These are phyloP conservation scores for Mixornis gularis DNA, from an alignment of 2,113 vertebrate genomes.

Conservation along the genomic window DNA sequence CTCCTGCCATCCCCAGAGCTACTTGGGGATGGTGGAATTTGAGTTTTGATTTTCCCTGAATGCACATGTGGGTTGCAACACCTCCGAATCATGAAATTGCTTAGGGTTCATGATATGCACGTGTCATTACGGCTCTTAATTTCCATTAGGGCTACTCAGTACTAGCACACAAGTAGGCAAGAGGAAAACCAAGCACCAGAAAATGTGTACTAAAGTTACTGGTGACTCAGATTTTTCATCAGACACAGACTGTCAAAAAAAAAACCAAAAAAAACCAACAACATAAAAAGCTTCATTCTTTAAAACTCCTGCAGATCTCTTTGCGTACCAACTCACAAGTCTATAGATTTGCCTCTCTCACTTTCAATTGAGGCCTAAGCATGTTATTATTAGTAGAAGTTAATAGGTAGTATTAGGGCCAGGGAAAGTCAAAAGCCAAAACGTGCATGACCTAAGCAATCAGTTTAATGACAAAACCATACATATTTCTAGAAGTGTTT, in stretches of 20 bases:
- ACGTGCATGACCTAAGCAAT: conserved; percentile 37
- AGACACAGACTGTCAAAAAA: not conserved
- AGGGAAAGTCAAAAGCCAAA: conserved; percentile 74
- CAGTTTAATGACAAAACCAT: conserved; percentile 36
- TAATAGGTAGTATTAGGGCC: not conserved
- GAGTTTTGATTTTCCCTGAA: conserved; percentile 69
- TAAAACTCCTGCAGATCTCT: not conserved
- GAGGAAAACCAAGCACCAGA: conserved; percentile 29
- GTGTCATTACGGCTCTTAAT: not conserved
- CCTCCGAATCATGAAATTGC: not conserved
- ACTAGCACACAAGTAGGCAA: not conserved
- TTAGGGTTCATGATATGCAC: not conserved
- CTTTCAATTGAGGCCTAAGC: not conserved
- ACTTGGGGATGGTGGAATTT: conserved; percentile 46
- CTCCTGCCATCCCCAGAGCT: conserved; percentile 6
- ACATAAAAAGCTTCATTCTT: not conserved
- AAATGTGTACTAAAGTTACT: not conserved
- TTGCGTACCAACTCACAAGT: not conserved
- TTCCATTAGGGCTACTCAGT: not conserved
- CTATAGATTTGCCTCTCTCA: not conserved
- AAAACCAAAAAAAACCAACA: not conserved
- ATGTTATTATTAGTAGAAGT: not conserved
- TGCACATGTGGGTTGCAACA: not conserved
- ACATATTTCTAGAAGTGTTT: not conserved
- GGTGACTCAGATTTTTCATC: not conserved